A percentile compares a stretch with the other conserved stretches of the same genome.
Evolutionary conservation across 2,888 invertebrate species (phyloP).

Genomic region (Xestobium rufovillosum): DNA sequence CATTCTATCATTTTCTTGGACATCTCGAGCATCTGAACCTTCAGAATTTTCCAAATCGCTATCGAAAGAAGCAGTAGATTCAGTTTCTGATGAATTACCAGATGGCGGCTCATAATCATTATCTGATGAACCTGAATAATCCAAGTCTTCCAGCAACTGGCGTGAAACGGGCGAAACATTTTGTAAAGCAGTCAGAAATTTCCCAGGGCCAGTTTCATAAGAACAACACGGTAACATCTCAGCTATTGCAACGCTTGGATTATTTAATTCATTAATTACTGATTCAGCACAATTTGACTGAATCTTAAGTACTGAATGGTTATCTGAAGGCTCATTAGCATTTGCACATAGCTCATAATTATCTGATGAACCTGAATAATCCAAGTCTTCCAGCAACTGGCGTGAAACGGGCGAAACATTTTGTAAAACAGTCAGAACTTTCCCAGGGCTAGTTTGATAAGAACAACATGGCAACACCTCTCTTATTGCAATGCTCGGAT

Average conservation of each 20-base stretch:
- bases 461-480: conserved; percentile 1
- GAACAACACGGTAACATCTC: conserved; percentile 2
- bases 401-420: background rate
- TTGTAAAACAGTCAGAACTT: too few relatives aligned
- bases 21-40: background rate
- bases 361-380: conserved; percentile 7
- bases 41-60: conserved; percentile 1
- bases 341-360: too few relatives aligned
- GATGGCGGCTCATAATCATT: conserved; percentile 8
- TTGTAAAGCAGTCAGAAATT: too few relatives aligned
- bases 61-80: background rate
- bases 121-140: conserved; percentile 7
- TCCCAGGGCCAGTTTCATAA: background rate
- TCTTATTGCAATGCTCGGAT: too few relatives aligned
- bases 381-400: conserved; percentile 1
- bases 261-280: too few relatives aligned
- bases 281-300: too few relatives aligned
- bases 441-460: background rate
- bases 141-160: conserved; percentile 1
- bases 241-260: too few relatives aligned
- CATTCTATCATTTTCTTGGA: background rate
- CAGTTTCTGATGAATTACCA: conserved; percentile 2
- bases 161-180: background rate
- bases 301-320: too few relatives aligned
- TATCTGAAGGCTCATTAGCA: too few relatives aligned